Percentiles rank a stretch among this genome's conserved stretches.
These are phyloP conservation scores for Lytechinus variegatus DNA, from an alignment of 35 echinoderm and acorn worm genomes.

Conservation along the genomic window DNA sequence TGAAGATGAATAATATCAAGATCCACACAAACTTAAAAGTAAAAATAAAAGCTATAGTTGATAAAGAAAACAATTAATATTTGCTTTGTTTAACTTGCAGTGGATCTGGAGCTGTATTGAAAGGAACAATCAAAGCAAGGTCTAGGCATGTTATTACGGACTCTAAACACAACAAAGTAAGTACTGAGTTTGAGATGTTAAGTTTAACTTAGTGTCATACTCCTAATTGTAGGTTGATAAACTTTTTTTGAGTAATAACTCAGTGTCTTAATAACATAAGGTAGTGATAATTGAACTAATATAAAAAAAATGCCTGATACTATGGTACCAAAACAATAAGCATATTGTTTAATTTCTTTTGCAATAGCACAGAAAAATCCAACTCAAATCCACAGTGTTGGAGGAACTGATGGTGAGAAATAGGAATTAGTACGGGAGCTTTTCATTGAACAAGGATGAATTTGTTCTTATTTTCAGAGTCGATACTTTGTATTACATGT, in stretches of 20 bases:
- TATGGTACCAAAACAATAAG: no score
- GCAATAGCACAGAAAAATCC: no score
- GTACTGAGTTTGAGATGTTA: background rate
- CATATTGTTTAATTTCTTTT: no score
- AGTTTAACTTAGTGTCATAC: background rate
- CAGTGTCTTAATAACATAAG: background rate
- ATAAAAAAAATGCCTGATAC: no score
- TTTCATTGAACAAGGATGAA: background rate
- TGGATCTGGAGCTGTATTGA: slow-evolving; percentile 57
- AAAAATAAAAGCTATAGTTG: no score
- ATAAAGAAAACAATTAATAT: no score
- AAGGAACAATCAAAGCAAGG: slow-evolving; percentile 50
- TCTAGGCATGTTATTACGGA: slow-evolving; percentile 70
- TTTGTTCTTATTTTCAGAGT: slow-evolving; percentile 46
- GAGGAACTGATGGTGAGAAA: no score
- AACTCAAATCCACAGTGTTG: no score
- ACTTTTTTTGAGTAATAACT: no score
- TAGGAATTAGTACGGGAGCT: background rate
- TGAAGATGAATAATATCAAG: no score
- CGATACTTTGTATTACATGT: slow-evolving; percentile 86
- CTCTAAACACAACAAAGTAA: slow-evolving; percentile 60
- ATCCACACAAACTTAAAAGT: no score
- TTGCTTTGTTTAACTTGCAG: slow-evolving; percentile 8
- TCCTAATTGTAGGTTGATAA: no score
- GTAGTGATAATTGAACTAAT: background rate